Conservation (phyloP, 2,888 invertebrate species). For the Allacma fusca region DNA sequence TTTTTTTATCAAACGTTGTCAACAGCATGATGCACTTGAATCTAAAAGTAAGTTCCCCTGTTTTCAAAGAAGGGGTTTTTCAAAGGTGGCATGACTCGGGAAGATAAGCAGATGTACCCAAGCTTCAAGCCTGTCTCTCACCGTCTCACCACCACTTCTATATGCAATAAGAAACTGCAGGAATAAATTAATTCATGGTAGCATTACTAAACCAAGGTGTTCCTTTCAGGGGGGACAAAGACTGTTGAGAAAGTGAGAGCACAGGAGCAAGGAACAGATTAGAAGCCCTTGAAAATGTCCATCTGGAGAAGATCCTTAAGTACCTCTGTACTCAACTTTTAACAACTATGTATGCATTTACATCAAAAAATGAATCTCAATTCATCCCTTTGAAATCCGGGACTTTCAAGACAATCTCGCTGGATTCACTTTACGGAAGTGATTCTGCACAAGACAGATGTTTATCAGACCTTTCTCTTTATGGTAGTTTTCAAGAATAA, state of each 20-base stretch:
- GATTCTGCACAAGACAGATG: slow-evolving; percentile 10
- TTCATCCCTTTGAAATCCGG: neutral
- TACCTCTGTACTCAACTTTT: too few relatives aligned
- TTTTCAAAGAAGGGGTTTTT: neutral
- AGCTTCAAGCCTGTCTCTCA: neutral
- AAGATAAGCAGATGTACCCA: slow-evolving; percentile 10
- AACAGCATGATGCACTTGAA: slow-evolving; percentile 16
- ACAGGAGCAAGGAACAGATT: too few relatives aligned
- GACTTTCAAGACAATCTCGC: neutral
- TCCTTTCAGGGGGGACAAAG: neutral
- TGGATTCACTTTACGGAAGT: neutral
- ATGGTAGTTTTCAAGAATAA: neutral
- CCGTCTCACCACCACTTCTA: neutral
- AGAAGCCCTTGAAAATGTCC: too few relatives aligned
- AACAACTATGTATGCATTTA: too few relatives aligned
- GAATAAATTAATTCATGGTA: slow-evolving; percentile 1
- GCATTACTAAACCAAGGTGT: neutral
- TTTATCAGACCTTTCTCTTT: neutral
- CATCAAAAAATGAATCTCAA: too few relatives aligned
- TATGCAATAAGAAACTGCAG: slow-evolving; percentile 8
- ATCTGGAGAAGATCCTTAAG: too few relatives aligned
- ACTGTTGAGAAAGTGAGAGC: neutral
- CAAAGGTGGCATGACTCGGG: slow-evolving; percentile 3
- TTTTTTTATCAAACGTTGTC: slow-evolving; percentile 5
- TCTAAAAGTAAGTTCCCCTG: slow-evolving; percentile 1